Base-by-base conservation (phyloP, 2,888 invertebrate genomes). In the Timema cristinae region DNA sequence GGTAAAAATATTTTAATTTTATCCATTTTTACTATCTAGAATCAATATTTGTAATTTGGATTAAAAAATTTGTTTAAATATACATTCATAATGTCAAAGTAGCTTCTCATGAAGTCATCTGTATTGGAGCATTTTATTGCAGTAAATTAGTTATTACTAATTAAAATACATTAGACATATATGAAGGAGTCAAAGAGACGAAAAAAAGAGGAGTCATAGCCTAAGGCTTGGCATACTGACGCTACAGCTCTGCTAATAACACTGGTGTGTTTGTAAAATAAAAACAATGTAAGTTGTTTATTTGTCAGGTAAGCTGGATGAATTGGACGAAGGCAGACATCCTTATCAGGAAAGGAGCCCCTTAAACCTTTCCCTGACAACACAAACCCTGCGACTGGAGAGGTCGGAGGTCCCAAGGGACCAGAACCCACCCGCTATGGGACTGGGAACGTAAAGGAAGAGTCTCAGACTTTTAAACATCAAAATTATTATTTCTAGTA, bases 371-470 rank as follows among this genome's bases (percentile, higher is more conserved):
- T 91, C 87, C 97, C 97, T 13, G 87, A 95, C 79, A 90, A 93
- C 79, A 89, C 86, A 1, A 98, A 98, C 84, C 98, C 98, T 7
- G 79, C 88, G 72, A 98, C 98, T 7, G 98, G 98, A 11, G 98
- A 99, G 87, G 84, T 95, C 72, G 95, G 95, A 54, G 98, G 98
- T 0, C 98, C 98, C 0, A 86, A 89, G 78, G 99, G 99, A 7
- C 99, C 98, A 0, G 99, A 99, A 85, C 99, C 99, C 9, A 99
- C 99, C 11, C 88, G 99, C 77, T 99, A 95, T 84, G 99, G 99
- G 99, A 99, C 84, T 99, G 99, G 99, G 99, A 99, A 82, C 87
- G 98, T 76, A 99, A 99, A 81, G 99, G 99, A 73, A 86, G 98
- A 80, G 96, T 96, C 56, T 87, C 94, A 2, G 99, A 99, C 85